Conservation (phyloP, 2,797 vertebrate species). For the Sebastes melanostomus region DNA sequence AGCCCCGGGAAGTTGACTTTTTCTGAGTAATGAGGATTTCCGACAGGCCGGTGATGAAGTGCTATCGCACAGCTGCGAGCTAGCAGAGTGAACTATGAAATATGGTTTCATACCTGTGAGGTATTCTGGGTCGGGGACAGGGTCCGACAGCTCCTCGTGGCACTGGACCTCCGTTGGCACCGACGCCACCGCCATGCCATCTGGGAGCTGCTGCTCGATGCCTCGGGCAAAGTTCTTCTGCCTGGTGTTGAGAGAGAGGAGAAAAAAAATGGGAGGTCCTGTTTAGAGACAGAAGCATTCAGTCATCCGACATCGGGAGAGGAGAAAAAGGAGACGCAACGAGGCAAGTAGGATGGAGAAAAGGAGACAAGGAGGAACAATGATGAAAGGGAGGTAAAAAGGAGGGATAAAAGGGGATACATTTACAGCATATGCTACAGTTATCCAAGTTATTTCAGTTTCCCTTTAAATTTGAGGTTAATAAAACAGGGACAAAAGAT, state of each 20-base stretch:
- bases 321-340: neutral
- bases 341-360: neutral
- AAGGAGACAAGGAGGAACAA: neutral
- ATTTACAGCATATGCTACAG: neutral
- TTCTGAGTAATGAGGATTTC: conserved; percentile 4
- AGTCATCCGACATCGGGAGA: neutral
- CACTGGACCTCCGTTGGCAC: conserved; percentile 95
- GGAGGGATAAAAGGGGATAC: neutral
- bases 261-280: conserved; percentile 2
- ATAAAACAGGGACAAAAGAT: neutral
- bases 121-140: conserved; percentile 93
- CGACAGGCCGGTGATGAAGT: conserved; percentile 31
- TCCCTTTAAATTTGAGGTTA: neutral
- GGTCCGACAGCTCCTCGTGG: conserved; percentile 94
- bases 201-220: conserved; percentile 95
- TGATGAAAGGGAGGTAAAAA: neutral
- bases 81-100: conserved; percentile 44
- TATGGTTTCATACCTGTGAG: conserved; percentile 87
- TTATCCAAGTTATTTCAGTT: neutral
- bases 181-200: conserved; percentile 94
- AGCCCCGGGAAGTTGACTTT: neutral
- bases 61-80: conserved; percentile 16
- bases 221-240: conserved; percentile 98
- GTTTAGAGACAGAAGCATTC: conserved; percentile 40
- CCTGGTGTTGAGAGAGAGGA: conserved; percentile 74